phyloP scores from a whole-genome alignment of 2,888 invertebrate species.

The Oligia latruncula region DNA sequence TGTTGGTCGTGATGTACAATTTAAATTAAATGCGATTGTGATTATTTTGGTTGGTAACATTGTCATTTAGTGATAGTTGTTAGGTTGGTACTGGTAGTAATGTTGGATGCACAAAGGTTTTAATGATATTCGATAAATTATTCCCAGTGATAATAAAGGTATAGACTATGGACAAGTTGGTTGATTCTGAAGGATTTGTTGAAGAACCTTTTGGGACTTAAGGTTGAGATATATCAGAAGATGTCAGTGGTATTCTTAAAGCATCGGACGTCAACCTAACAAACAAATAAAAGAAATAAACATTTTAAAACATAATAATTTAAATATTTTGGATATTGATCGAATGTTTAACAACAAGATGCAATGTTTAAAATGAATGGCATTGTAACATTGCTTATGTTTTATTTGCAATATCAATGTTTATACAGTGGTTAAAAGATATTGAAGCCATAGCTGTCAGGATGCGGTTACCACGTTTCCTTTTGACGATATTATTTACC shows the following conservation, averaged over 20 bases:
- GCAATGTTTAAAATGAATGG: background rate
- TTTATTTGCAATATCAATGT: background rate
- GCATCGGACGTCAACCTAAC: background rate
- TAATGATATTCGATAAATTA: background rate
- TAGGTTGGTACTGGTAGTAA: background rate
- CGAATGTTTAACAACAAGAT: conserved; percentile 14
- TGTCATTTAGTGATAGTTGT: background rate
- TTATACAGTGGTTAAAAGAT: background rate
- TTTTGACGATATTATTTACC: conserved; percentile 47
- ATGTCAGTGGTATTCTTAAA: background rate
- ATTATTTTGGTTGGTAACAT: conserved; percentile 8
- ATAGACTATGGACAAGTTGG: background rate
- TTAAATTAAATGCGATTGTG: conserved; percentile 21
- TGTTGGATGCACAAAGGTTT: background rate
- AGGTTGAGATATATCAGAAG: background rate
- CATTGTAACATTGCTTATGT: background rate
- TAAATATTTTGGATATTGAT: background rate
- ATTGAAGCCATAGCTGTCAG: conserved; percentile 49
- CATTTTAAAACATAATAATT: background rate
- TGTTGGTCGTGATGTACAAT: conserved; percentile 3
- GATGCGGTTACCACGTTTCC: conserved; percentile 61
- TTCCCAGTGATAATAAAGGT: background rate
- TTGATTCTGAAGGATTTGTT: background rate
- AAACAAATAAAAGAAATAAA: background rate
- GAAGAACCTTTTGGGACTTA: background rate